A percentile compares a stretch with the other conserved stretches of the same genome.
phyloP scores from a whole-genome alignment of 2,797 vertebrate species.

The Gambusia yucatana region DNA sequence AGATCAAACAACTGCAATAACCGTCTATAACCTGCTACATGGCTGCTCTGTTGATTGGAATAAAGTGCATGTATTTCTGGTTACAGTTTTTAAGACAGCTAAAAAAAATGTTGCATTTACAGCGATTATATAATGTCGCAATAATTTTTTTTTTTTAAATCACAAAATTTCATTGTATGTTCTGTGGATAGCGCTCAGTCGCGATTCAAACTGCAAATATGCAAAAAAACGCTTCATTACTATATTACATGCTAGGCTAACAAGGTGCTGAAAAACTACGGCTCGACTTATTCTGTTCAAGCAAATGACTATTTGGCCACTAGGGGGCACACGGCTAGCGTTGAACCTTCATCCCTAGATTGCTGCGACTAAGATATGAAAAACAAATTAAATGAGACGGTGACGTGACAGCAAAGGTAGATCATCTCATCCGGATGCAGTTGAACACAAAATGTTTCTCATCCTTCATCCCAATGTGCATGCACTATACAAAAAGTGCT shows the following conservation, averaged over 20 bases:
- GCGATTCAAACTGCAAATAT: not conserved
- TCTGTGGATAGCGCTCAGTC: not conserved
- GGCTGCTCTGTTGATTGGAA: too few relatives aligned
- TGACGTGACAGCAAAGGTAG: not conserved
- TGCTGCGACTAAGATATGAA: not conserved
- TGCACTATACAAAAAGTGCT: not conserved
- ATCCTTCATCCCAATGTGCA: not conserved
- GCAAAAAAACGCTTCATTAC: too few relatives aligned
- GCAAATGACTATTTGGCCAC: not conserved
- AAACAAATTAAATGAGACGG: not conserved
- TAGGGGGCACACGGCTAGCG: not conserved
- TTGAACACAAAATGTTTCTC: not conserved
- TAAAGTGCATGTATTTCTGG: too few relatives aligned
- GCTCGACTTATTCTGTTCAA: not conserved
- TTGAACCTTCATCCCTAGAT: not conserved
- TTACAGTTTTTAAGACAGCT: too few relatives aligned
- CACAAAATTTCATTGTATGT: too few relatives aligned
- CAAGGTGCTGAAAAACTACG: not conserved
- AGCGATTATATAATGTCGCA: too few relatives aligned
- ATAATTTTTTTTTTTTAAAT: too few relatives aligned
- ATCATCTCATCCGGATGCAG: not conserved
- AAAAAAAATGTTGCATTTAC: too few relatives aligned
- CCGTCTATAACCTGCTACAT: too few relatives aligned
- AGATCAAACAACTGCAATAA: too few relatives aligned
- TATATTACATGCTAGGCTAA: not conserved